Evolutionary conservation across 2,888 invertebrate genomes (phyloP), one percentile per base, ranked within the genome.

Genomic region (Macrosiphum euphorbiae): DNA sequence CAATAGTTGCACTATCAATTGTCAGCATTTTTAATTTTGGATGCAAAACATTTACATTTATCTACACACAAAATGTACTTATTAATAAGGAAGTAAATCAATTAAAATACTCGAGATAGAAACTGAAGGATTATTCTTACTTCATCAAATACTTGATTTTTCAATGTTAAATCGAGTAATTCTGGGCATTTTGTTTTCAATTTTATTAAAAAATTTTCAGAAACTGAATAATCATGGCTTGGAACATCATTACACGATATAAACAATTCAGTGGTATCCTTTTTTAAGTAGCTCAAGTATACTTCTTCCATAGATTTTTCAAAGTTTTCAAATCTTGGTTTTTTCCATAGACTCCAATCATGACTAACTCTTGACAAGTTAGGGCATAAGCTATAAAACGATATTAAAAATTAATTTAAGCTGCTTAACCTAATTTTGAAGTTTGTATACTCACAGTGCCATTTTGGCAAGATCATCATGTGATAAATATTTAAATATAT

Each of bases 291-390:
- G 3, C 24, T 50, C 50, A 94, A n/a, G 28, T 94, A 94, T 20
- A 90, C 0, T 10, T 94, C 28, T 86, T 94, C 94, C 94, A 94
- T 94, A 7, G 90, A 86, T 47, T 90, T 90, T 7, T 90, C n/a
- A 86, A 61, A 94, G 11, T 50, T 52, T 1, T 84, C 86, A 11
- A 94, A 90, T 41, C 20, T 26, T 26, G 52, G 90, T 28, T 86
- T 85, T 85, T 94, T 94, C 94, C 94, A 94, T 3, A 94, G 67
- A 16, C 90, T 94, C 94, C 94, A 94, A 28, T 94, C 94, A 7
- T 87, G 13, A n/a, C 94, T 94, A 41, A 94, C 26, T 86, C 94
- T 89, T 16, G 61, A 58, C 16, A 94, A 90, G 0, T 86, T 78
- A 20, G 85, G 50, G 28, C 86, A 67, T n/a, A 90, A 52, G 11